Evolutionary conservation across 2,113 vertebrate species (phyloP).

Genomic region (Crotophaga sulcirostris): DNA sequence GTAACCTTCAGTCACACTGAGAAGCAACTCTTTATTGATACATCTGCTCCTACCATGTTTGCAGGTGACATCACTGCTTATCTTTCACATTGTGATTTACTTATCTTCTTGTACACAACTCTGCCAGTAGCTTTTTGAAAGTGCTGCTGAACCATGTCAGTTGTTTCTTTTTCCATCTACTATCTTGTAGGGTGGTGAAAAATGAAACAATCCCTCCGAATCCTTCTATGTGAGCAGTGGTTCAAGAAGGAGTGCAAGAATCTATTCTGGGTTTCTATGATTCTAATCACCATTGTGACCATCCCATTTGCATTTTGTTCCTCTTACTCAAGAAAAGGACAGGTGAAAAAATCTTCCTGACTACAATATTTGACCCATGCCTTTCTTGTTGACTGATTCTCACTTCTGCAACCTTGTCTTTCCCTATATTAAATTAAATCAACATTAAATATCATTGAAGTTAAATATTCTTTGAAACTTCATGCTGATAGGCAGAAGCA

Average conservation of each 20-base stretch:
- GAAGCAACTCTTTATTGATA: neutral
- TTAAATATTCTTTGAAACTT: slow-evolving; percentile 7
- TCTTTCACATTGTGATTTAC: neutral
- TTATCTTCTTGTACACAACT: neutral
- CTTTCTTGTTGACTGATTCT: slow-evolving; percentile 19
- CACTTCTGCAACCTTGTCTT: neutral
- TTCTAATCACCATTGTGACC: neutral
- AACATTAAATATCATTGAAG: neutral
- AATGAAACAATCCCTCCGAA: neutral
- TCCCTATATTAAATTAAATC: slow-evolving; percentile 35
- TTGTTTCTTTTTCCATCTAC: neutral
- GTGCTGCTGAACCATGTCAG: neutral
- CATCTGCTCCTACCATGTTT: neutral
- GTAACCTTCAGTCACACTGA: neutral
- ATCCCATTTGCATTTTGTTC: neutral
- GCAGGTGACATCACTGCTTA: neutral
- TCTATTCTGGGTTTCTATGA: too few relatives aligned
- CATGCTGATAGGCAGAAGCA: neutral
- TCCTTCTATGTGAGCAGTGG: neutral
- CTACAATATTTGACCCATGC: neutral
- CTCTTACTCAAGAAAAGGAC: neutral
- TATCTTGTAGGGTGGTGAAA: neutral
- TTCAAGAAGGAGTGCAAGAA: neutral
- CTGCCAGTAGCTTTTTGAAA: neutral
- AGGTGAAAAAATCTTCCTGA: neutral